Conservation (phyloP, 2,888 invertebrate species). For the Syritta pipiens region DNA sequence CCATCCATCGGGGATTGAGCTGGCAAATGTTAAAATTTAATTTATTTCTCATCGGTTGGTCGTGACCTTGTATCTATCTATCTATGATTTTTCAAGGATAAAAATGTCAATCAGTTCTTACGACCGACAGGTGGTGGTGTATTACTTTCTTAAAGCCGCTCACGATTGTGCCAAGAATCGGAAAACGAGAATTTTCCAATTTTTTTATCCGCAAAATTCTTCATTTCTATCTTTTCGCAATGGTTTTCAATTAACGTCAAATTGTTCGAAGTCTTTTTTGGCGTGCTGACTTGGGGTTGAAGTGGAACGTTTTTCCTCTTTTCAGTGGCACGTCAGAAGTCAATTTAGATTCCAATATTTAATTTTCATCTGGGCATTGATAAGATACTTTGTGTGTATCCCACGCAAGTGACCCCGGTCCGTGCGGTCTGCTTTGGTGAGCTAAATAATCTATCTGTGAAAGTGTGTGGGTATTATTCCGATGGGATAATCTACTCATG, state of each 20-base stretch:
- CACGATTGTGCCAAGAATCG: neutral
- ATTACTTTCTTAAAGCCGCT: neutral
- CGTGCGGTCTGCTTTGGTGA: too few species aligned
- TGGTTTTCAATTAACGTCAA: constrained; percentile 13
- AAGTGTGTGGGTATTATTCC: too few species aligned
- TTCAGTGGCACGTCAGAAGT: neutral
- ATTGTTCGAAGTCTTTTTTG: neutral
- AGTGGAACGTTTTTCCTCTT: neutral
- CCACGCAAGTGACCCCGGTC: too few species aligned
- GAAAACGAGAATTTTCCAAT: neutral
- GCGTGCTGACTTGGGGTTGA: neutral
- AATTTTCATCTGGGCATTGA: neutral
- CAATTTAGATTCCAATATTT: constrained; percentile 8
- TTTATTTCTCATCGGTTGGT: neutral
- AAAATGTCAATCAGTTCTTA: constrained; percentile 10
- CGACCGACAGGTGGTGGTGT: neutral
- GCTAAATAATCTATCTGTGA: too few species aligned
- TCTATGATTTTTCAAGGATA: neutral
- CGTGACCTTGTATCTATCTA: neutral
- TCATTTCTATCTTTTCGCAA: neutral
- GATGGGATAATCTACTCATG: neutral
- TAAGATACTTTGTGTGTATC: neutral
- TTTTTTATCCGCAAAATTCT: too few species aligned
- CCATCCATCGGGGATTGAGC: neutral
- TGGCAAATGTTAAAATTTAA: neutral